Percentiles rank a stretch among this genome's conserved stretches.
phyloP scores from a whole-genome alignment of 2,797 vertebrate genomes.

The Chiloscyllium punctatum region DNA sequence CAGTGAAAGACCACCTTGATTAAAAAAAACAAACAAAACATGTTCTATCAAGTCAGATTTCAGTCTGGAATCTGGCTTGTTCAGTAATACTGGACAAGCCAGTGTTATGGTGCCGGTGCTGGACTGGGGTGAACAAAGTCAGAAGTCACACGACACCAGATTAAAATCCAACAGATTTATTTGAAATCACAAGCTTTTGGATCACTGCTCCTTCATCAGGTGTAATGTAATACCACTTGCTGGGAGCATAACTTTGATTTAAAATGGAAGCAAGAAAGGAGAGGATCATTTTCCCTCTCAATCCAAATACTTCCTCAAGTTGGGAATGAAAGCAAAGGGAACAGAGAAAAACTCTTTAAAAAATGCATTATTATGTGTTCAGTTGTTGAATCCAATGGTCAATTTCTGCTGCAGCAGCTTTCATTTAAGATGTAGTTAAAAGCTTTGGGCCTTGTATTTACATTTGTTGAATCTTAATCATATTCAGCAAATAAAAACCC shows the following conservation, averaged over 20 bases:
- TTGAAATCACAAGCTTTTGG: too few relatives aligned
- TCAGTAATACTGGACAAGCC: too few relatives aligned
- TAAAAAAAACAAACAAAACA: too few relatives aligned
- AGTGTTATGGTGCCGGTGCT: too few relatives aligned
- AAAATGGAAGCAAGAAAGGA: neutral
- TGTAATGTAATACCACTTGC: too few relatives aligned
- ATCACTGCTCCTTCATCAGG: too few relatives aligned
- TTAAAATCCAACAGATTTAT: too few relatives aligned
- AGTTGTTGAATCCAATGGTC: neutral
- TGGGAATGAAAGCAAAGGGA: neutral
- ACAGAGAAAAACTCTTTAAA: neutral
- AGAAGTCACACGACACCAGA: too few relatives aligned
- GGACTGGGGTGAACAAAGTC: too few relatives aligned
- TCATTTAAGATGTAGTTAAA: neutral
- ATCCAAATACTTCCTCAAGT: neutral
- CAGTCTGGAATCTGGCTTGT: too few relatives aligned
- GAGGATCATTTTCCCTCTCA: neutral
- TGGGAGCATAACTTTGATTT: neutral
- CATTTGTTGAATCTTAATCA: neutral
- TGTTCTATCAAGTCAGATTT: too few relatives aligned
- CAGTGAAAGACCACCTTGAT: too few relatives aligned
- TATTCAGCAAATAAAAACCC: neutral
- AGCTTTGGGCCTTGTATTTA: neutral
- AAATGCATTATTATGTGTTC: neutral
- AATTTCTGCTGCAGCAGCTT: neutral